A percentile compares a stretch with the other conserved stretches of the same genome.
Conservation (phyloP, 2,113 vertebrate species). For the Capra hircus region DNA sequence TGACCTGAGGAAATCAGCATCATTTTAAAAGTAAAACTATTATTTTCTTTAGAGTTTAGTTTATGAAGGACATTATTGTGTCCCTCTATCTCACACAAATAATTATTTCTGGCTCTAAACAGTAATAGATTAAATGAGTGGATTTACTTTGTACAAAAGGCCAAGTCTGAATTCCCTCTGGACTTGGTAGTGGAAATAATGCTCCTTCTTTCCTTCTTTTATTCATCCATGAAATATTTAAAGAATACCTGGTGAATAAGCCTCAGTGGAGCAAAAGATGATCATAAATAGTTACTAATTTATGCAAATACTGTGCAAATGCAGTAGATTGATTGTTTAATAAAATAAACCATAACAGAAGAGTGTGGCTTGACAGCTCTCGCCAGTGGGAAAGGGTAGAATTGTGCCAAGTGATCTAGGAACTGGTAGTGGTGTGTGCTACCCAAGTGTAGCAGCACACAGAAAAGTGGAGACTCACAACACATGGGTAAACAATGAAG, state of each 20-base stretch:
- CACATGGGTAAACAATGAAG: not conserved
- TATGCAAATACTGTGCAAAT: not conserved
- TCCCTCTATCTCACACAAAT: not conserved
- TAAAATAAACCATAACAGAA: not conserved
- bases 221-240: slow-evolving; percentile 11
- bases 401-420: not conserved
- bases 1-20: not conserved
- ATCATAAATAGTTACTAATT: not conserved
- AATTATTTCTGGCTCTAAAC: not conserved
- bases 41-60: slow-evolving; percentile 16
- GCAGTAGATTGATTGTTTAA: not conserved
- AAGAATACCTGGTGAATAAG: not conserved
- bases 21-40: not conserved
- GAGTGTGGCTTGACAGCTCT: not conserved
- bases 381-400: not conserved
- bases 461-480: not conserved
- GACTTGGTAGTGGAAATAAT: slow-evolving; percentile 3
- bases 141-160: not conserved
- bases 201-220: not conserved
- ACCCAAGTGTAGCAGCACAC: too few species aligned
- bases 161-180: not conserved
- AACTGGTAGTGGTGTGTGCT: not conserved
- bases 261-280: not conserved
- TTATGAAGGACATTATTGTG: not conserved
- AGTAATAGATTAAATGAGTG: not conserved